A percentile compares a stretch with the other conserved stretches of the same genome.
Evolutionary conservation across 23 tunicate species (phyloP).

Genomic region (Botrylloides violaceus): DNA sequence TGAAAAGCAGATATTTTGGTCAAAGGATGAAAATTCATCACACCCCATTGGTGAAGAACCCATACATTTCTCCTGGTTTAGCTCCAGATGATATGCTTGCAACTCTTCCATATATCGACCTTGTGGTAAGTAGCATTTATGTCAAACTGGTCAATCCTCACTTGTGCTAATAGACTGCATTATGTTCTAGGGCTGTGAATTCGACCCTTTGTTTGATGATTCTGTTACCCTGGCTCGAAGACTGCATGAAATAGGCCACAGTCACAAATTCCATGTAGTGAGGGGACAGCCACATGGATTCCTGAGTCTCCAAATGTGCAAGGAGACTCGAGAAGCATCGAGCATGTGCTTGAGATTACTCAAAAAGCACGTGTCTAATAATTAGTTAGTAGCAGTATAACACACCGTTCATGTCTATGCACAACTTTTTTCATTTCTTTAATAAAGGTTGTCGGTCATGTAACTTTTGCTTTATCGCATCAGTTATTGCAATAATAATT

Average conservation of each 20-base stretch:
- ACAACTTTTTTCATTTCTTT: too few species aligned
- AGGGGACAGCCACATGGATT: constrained; percentile 59
- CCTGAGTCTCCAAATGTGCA: constrained; percentile 47
- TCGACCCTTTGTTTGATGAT: constrained; percentile 66
- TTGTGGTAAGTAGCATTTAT: constrained; percentile 38
- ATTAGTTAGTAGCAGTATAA: too few species aligned
- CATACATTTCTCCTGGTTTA: constrained; percentile 64
- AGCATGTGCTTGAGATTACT: constrained; percentile 32
- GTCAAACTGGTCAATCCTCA: not conserved
- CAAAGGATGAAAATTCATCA: constrained; percentile 29
- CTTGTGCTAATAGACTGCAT: not conserved
- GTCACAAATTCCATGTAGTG: constrained; percentile 50
- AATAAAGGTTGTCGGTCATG: too few species aligned
- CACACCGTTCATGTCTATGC: too few species aligned
- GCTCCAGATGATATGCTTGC: constrained; percentile 49
- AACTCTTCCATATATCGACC: constrained; percentile 49
- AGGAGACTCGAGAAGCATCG: constrained; percentile 55
- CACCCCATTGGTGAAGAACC: constrained; percentile 40
- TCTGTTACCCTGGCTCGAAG: constrained; percentile 49
- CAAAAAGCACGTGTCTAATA: constrained; percentile 6
- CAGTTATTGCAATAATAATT: too few species aligned
- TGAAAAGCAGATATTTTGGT: constrained; percentile 52
- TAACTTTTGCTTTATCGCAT: too few species aligned
- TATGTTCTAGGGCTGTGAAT: constrained; percentile 53
- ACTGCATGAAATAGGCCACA: constrained; percentile 30